phyloP scores from a whole-genome alignment of 2,113 vertebrate genomes.

The Varanus salvator region DNA sequence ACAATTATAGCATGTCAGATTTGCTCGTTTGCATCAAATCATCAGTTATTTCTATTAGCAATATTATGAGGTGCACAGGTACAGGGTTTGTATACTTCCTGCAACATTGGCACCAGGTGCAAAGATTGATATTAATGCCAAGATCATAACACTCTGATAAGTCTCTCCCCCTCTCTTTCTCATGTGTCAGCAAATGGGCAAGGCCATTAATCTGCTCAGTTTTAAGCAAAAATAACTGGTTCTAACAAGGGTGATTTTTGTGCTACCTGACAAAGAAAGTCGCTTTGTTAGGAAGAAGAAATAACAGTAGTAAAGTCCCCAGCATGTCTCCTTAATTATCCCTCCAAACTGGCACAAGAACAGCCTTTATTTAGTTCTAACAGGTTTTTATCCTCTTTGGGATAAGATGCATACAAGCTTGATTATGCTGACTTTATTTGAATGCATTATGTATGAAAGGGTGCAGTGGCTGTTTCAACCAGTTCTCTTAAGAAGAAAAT shows the following conservation, averaged over 20 bases:
- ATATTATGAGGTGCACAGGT: slow-evolving; percentile 52
- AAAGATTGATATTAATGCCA: neutral
- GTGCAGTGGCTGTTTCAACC: neutral
- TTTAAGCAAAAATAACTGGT: slow-evolving; percentile 39
- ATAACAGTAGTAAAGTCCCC: slow-evolving; percentile 61
- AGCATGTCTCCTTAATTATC: slow-evolving; percentile 47
- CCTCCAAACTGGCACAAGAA: slow-evolving; percentile 50
- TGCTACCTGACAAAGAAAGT: slow-evolving; percentile 37
- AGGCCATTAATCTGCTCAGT: slow-evolving; percentile 35
- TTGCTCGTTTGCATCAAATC: slow-evolving; percentile 73
- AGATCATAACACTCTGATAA: slow-evolving; percentile 30
- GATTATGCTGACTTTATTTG: neutral
- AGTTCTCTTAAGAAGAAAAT: neutral
- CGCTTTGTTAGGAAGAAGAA: slow-evolving; percentile 35
- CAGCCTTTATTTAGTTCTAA: slow-evolving; percentile 48
- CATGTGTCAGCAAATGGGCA: slow-evolving; percentile 24
- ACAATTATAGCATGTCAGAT: slow-evolving; percentile 62
- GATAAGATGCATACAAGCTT: slow-evolving; percentile 51
- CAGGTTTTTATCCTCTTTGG: slow-evolving; percentile 59
- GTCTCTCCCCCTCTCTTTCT: slow-evolving; percentile 20
- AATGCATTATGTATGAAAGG: neutral
- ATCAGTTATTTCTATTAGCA: slow-evolving; percentile 70
- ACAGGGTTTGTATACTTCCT: slow-evolving; percentile 43
- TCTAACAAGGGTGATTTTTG: slow-evolving; percentile 53
- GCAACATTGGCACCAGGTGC: slow-evolving; percentile 45